These are phyloP conservation scores for Stenotaenia linearis DNA, from an alignment of 2,888 invertebrate genomes.

Conservation along the genomic window DNA sequence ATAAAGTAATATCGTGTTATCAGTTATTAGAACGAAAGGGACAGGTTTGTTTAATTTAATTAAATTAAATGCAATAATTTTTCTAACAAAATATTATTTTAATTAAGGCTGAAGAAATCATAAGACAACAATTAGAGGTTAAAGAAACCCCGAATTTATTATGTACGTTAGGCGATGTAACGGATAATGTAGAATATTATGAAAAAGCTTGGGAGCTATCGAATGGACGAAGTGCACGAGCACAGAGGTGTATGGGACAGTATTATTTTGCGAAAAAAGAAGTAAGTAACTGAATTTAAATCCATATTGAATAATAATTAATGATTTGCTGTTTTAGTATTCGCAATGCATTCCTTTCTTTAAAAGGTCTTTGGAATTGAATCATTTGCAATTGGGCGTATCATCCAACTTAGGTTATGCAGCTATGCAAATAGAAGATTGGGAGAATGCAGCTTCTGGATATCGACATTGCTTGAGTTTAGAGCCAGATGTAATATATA, in stretches of 20 bases:
- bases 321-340: constrained; percentile 54
- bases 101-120: constrained; percentile 75
- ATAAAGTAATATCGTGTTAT: constrained; percentile 87
- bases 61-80: neutral
- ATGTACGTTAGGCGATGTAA: constrained; percentile 86
- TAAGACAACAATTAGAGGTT: constrained; percentile 66
- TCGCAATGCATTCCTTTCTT: constrained; percentile 72
- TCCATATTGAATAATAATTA: neutral
- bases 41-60: constrained; percentile 54
- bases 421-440: constrained; percentile 68
- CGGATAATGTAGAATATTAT: constrained; percentile 71
- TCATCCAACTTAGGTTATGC: constrained; percentile 84
- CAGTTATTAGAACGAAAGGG: constrained; percentile 73
- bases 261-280: constrained; percentile 65
- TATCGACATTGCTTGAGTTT: constrained; percentile 80
- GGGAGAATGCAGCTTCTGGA: constrained; percentile 74
- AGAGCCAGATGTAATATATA: constrained; percentile 60
- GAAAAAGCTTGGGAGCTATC: constrained; percentile 89
- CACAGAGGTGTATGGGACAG: constrained; percentile 80
- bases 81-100: neutral
- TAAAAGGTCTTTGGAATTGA: constrained; percentile 74
- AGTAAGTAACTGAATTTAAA: constrained; percentile 41
- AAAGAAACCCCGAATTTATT: constrained; percentile 78
- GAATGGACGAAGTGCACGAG: constrained; percentile 68
- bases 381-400: constrained; percentile 76